phyloP scores from a whole-genome alignment of 2,113 vertebrate species.

The Misgurnus anguillicaudatus region DNA sequence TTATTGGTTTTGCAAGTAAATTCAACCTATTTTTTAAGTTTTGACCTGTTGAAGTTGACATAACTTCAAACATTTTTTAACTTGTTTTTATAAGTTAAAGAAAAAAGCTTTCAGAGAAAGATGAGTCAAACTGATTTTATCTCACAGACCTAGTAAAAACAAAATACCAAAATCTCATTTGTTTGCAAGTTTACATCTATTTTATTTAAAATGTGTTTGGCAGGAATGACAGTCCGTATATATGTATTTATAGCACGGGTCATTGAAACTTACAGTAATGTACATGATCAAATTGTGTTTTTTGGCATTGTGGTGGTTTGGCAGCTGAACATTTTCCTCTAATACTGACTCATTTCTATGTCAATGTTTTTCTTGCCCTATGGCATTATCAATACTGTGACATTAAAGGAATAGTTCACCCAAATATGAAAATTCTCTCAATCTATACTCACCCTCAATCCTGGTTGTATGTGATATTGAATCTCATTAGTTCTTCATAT shows the following conservation, averaged over 20 bases:
- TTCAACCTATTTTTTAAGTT: background rate
- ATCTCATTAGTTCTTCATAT: too few relatives aligned
- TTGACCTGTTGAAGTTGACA: too few relatives aligned
- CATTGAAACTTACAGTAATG: background rate
- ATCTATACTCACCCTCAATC: too few relatives aligned
- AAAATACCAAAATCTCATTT: background rate
- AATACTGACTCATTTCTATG: background rate
- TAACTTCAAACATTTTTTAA: too few relatives aligned
- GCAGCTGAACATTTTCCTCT: background rate
- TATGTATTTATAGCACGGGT: constrained; percentile 7
- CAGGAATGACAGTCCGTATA: background rate
- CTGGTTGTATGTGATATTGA: too few relatives aligned
- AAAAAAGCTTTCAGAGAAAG: background rate
- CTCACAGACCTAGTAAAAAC: too few relatives aligned
- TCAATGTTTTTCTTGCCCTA: background rate
- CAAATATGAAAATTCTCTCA: too few relatives aligned
- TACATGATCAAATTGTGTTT: constrained; percentile 13
- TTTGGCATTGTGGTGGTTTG: background rate
- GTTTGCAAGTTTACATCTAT: background rate
- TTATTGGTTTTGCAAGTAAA: background rate
- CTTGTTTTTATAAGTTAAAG: too few relatives aligned
- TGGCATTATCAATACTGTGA: background rate
- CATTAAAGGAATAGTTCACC: background rate
- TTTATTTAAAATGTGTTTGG: constrained; percentile 5
- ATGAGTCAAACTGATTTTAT: background rate